Conservation (phyloP, 2,888 invertebrate genomes). For the Piscicola geometra region DNA sequence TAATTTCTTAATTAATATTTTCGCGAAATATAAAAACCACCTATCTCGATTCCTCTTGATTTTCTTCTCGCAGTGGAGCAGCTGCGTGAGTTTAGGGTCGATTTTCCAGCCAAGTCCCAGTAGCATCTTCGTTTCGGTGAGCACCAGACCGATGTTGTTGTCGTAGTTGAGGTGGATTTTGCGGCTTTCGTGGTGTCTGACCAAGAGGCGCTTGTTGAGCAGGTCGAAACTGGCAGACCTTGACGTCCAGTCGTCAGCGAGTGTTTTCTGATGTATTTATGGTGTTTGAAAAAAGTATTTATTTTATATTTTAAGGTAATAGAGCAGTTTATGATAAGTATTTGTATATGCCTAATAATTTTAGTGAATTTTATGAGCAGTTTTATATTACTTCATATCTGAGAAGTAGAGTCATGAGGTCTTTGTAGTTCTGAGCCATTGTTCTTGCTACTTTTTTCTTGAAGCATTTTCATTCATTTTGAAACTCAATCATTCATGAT, state of each 20-base stretch:
- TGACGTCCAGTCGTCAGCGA: conserved; percentile 43
- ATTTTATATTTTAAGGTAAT: conserved; percentile 57
- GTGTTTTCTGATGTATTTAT: not conserved
- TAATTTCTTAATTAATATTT: not conserved
- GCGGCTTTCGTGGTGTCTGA: conserved; percentile 57
- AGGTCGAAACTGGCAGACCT: conserved; percentile 53
- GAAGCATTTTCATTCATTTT: conserved; percentile 23
- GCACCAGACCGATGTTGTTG: conserved; percentile 54
- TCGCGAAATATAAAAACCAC: conserved; percentile 45
- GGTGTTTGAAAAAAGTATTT: not conserved
- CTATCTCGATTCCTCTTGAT: conserved; percentile 50
- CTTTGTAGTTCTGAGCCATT: conserved; percentile 41
- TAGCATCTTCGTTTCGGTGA: conserved; percentile 56
- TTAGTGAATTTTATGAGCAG: not conserved
- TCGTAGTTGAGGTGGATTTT: conserved; percentile 56
- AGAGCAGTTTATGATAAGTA: conserved; percentile 55
- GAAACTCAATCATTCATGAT: no score
- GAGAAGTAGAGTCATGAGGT: not conserved
- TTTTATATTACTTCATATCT: conserved; percentile 7
- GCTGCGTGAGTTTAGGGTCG: conserved; percentile 51
- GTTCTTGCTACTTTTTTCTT: conserved; percentile 54
- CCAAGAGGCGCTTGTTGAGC: conserved; percentile 59
- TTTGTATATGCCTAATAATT: conserved; percentile 53
- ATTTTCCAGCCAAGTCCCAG: conserved; percentile 54
- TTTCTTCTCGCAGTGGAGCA: conserved; percentile 52